Base-by-base conservation (phyloP, 2,797 vertebrate species). In the Acomys russatus region DNA sequence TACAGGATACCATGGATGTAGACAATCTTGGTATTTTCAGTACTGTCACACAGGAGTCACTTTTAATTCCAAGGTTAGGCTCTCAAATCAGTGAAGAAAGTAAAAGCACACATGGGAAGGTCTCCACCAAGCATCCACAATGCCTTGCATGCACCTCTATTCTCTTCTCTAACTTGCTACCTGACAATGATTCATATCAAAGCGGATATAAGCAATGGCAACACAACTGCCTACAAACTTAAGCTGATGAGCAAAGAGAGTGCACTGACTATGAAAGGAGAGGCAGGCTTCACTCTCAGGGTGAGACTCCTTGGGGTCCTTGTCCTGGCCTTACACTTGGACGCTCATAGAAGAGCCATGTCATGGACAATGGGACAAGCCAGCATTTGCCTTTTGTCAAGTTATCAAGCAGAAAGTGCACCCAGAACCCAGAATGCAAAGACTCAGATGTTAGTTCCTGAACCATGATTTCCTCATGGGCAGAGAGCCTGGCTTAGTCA, bases 21-120 rank as follows among this genome's bases (percentile, higher is more conserved):
- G 73, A 33, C 15, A 44, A 71, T 73, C 88, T 54, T 85, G 71
- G 18, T 56, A n/a, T 83, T 74, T 87, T 86, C 33, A 3, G 33
- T 51, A 33, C 18, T 30, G 15, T 83, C 74, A 51, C 12, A 78
- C 23, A 35, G 51, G 38, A 92, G 49, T 83, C 80, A 79, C 25
- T 49, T 5, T 17, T 44, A 94, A 91, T 22, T 88, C n/a, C 83
- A 96, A 88, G 54, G 22, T 77, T 85, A 91, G 64, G 51, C 20
- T 95, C 51, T 64, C 56, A 86, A 95, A 73, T 79, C 49, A 94
- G 68, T 56, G 92, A 49, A 78, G 25, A 68, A 70, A 49, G n/a
- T 61, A 79, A 93, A 70, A 87, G 1, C 78, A 76, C 1, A 5
- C 5, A 35, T 0, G 78, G 9, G 80, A 82, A 73, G 11, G 2